These are phyloP conservation scores for Gymnorhina tibicen DNA, from an alignment of 2,113 vertebrate genomes.

Conservation along the genomic window DNA sequence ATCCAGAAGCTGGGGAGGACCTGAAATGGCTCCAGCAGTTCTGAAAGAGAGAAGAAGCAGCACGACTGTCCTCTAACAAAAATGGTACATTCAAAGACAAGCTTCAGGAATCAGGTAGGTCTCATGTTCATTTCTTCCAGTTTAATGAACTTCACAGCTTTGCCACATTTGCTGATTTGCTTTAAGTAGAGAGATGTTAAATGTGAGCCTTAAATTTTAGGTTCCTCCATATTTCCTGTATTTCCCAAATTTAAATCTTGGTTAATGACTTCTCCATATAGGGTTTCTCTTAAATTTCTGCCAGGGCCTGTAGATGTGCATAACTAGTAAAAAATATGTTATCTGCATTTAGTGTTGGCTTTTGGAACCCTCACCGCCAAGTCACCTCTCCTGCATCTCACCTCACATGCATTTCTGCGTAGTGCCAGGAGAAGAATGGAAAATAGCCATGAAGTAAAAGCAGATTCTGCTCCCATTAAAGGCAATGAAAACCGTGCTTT, in stretches of 20 bases:
- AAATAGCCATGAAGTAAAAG: slow-evolving; percentile 43
- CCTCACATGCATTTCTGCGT: neutral
- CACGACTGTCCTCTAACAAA: neutral
- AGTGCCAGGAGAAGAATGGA: slow-evolving; percentile 23
- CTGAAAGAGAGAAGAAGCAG: neutral
- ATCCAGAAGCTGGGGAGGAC: neutral
- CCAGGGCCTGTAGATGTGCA: neutral
- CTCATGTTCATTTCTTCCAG: neutral
- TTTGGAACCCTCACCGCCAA: neutral
- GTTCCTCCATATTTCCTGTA: neutral
- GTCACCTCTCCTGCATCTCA: neutral
- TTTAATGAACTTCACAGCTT: neutral
- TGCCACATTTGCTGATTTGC: neutral
- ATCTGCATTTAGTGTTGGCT: slow-evolving; percentile 8
- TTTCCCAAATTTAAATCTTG: slow-evolving; percentile 9
- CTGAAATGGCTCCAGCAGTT: neutral
- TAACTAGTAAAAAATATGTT: slow-evolving; percentile 11
- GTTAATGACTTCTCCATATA: slow-evolving; percentile 42
- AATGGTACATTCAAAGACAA: neutral
- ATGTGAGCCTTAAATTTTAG: neutral
- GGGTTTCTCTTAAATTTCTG: neutral
- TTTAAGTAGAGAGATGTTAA: neutral
- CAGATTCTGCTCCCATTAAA: slow-evolving; percentile 36
- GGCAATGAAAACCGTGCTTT: slow-evolving; percentile 44
- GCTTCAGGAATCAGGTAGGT: neutral